Evolutionary conservation across 2,888 invertebrate genomes (phyloP).

Genomic region (Aphidoletes aphidimyza): DNA sequence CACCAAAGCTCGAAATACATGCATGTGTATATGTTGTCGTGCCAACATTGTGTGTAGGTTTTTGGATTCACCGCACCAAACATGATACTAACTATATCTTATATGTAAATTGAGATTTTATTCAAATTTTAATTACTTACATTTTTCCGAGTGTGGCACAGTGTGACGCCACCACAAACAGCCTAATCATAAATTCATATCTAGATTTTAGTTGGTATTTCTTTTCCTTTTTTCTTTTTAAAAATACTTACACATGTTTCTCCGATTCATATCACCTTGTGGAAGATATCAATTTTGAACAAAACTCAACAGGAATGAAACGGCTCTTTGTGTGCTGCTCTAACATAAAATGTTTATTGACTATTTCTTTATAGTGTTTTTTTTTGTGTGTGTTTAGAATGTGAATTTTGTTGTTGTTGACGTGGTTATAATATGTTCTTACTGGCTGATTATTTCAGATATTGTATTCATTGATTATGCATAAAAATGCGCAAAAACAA

Average conservation of each 20-base stretch:
- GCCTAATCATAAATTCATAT: constrained; percentile 18
- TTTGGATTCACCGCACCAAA: not conserved
- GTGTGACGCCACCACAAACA: not conserved
- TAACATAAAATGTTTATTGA: constrained; percentile 43
- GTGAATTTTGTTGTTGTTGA: not conserved
- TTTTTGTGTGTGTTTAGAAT: not conserved
- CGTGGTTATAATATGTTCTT: not conserved
- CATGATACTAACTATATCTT: not conserved
- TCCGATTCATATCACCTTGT: not conserved
- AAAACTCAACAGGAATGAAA: not conserved
- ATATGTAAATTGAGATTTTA: constrained; percentile 23
- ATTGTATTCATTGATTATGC: not conserved
- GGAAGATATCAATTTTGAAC: not conserved
- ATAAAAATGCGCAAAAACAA: too few relatives aligned
- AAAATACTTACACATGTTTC: constrained; percentile 6
- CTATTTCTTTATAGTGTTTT: not conserved
- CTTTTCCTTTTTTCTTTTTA: too few relatives aligned
- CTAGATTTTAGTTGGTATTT: too few relatives aligned
- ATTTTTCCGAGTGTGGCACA: not conserved
- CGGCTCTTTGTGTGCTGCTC: not conserved
- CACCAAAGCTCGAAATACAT: not conserved
- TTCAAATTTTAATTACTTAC: constrained; percentile 39
- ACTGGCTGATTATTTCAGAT: not conserved
- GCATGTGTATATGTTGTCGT: not conserved
- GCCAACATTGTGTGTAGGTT: not conserved